Evolutionary conservation across 2,888 invertebrate species (phyloP).

Genomic region (Ctena decussata): DNA sequence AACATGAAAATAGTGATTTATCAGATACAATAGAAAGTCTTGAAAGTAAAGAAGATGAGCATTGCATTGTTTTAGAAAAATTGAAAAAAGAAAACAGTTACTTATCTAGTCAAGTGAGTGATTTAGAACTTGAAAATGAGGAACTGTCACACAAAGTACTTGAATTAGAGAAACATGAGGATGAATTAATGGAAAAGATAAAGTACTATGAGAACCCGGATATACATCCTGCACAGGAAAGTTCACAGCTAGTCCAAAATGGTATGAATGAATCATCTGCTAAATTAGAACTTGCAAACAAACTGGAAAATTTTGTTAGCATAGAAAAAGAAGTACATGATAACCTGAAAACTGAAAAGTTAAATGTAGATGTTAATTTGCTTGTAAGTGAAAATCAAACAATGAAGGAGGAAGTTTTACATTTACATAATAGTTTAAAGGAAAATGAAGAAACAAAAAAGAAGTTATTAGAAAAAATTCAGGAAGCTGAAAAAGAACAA

Average conservation of each 20-base stretch:
- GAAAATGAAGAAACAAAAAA: constrained; percentile 3
- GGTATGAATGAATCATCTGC: constrained; percentile 14
- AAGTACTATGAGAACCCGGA: constrained; percentile 19
- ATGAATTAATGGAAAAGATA: constrained; percentile 65
- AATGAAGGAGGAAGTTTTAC: constrained; percentile 62
- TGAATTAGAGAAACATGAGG: constrained; percentile 70
- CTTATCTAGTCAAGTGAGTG: not conserved
- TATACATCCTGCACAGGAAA: constrained; percentile 56
- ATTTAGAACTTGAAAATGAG: constrained; percentile 54
- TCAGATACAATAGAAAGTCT: constrained; percentile 54
- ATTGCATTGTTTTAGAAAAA: constrained; percentile 31
- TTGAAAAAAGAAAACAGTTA: not conserved
- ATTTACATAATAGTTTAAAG: constrained; percentile 4
- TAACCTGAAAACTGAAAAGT: constrained; percentile 34
- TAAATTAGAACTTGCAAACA: not conserved
- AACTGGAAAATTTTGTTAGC: constrained; percentile 17
- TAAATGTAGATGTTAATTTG: constrained; percentile 24
- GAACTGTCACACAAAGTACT: constrained; percentile 52
- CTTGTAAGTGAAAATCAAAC: constrained; percentile 54
- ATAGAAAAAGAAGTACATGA: constrained; percentile 21
- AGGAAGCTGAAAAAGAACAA: constrained; percentile 60
- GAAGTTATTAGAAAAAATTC: constrained; percentile 42
- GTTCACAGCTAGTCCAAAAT: constrained; percentile 53
- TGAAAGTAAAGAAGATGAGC: constrained; percentile 69
- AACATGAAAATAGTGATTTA: constrained; percentile 51